Base-by-base conservation (phyloP, 2,113 vertebrate species). In the Ammospiza caudacuta region DNA sequence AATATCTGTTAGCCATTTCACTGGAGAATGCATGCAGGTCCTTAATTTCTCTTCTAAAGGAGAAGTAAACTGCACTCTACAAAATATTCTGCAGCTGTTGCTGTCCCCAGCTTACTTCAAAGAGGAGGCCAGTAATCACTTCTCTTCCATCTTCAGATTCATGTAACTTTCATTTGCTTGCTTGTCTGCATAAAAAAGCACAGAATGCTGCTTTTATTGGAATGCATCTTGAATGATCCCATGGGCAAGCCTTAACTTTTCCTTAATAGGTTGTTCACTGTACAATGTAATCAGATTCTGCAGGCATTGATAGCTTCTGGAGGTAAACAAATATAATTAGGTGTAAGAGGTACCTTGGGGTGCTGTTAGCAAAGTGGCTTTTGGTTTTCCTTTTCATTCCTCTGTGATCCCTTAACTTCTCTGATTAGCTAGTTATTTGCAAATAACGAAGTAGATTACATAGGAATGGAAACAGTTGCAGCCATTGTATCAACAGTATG, bases 261-360 rank as follows among this genome's bases (percentile, higher is more conserved):
- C 39, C 59, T 12, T 79, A 24, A 24, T n/a, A 55, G 13, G 29
- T 39, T 63, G 29, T 55, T 92, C 12, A 6, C 19, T 69, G 11
- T 52, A 15, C 24, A 33, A 15, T 79, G 47, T 58, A 87, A 69
- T 58, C 52, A 75, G n/a, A 76, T 76, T 54, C 67, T 83, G 19
- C 55, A 86, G 46, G 37, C 54, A 28, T 39, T 81, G 63, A 37
- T 74, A 77, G 44, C 70, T 96, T 81, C 67, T 76, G 66, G 61
- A 95, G 68, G 80, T 70, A 80, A 88, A 91, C 44, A 83, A 94
- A 92, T 75, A 69, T 68, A 84, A 88, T 95, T 87, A 87, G 83
- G 44, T 82, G 49, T 95, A 92, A 41, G 44, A 74, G 19, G 54
- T 89, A 81, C 89, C 81, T 83, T 11, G 6, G 49, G 64, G 43